Evolutionary conservation across 2,113 vertebrate species (phyloP), one percentile per base, ranked within the genome.

Genomic region (Antennarius striatus): DNA sequence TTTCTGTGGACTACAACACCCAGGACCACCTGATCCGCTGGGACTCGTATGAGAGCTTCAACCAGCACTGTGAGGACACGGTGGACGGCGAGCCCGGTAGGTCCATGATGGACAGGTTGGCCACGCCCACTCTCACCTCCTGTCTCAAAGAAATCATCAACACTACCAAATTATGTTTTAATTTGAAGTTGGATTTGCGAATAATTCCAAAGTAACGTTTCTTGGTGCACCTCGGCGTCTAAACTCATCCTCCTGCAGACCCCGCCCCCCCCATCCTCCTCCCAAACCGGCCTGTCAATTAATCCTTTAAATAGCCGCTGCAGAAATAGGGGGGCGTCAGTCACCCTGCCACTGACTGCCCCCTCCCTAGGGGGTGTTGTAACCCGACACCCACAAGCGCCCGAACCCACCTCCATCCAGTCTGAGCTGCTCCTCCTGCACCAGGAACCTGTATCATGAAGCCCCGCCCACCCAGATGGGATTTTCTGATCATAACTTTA

Each of bases 1-100:
- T 99, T 53, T 97, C 94, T 0, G 96, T 99, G 85, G 96, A 99
- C 89, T 98, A 98, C 88, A 98, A 97, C 82, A 99, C 96, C 0
- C 94, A 95, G 0, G 96, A 98, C 71, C 94, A 95, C 0, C 93
- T 99, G 71, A 98, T 99, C 80, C 96, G 96, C 52, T 97, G 97
- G 94, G 97, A 99, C 54, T 98, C 96, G 1, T 99, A 98, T 0
- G 96, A 98, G 79, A 95, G 93, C 89, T 95, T 97, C 79, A 93
- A 70, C 58, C 90, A 91, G 7, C 93, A 86, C 54, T 91, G 90
- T 0, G 96, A 96, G 51, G 95, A 96, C 5, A 79, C 86, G 1
- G 16, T 73, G 5, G 95, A 96, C 14, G 93, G 94, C 71, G 69
- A 91, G 88, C 80, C 64, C 1, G 73, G 86, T 84, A 75, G 6